phyloP scores from a whole-genome alignment of 2,113 vertebrate genomes.

The Rhinolophus ferrumequinum region DNA sequence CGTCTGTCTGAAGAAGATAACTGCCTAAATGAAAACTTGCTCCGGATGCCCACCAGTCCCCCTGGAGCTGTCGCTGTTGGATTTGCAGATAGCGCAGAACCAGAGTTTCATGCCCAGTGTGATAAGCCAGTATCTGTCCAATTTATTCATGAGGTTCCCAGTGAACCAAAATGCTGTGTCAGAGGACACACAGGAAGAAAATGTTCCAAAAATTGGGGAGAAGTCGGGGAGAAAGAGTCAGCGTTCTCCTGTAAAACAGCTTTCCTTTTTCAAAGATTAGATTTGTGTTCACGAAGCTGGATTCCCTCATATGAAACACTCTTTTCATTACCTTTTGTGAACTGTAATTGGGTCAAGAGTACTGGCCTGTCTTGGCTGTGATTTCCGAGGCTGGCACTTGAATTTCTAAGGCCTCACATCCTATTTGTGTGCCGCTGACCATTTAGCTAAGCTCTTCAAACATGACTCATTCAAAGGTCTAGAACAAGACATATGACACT shows the following conservation, averaged over 20 bases:
- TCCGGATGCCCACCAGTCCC: background rate
- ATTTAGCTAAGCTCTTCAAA: background rate
- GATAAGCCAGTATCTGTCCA: background rate
- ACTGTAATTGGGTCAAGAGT: background rate
- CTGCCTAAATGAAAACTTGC: background rate
- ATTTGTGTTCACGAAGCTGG: background rate
- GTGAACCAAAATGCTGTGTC: background rate
- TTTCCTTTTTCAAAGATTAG: background rate
- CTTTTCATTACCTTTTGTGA: background rate
- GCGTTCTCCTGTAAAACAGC: background rate
- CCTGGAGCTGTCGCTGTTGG: background rate
- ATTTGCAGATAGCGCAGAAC: background rate
- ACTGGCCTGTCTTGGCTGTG: background rate
- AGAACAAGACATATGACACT: background rate
- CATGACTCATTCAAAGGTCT: background rate
- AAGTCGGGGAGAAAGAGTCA: background rate
- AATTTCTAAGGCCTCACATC: background rate
- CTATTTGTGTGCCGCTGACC: background rate
- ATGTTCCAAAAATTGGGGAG: background rate
- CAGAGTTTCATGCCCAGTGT: background rate
- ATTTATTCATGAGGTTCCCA: background rate
- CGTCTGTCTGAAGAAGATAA: conserved; percentile 35
- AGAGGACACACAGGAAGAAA: background rate
- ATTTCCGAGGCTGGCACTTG: background rate
- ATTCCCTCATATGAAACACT: background rate